Conservation (phyloP, 1,140 invertebrate species). For the Papilio helenus region DNA sequence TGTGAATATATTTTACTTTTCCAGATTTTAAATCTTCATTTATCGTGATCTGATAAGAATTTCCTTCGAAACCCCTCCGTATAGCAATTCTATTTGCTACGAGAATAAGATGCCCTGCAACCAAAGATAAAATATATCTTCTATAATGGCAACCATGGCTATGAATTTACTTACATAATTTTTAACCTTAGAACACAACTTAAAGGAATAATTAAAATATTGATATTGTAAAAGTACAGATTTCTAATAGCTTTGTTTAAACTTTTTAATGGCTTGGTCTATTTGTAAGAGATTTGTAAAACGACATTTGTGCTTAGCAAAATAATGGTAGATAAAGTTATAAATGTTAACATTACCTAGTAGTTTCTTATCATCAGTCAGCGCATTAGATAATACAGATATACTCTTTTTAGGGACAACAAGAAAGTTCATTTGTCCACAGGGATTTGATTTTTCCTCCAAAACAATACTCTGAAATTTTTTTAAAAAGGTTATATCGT, state of each 20-base stretch:
- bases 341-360: constrained; percentile 84
- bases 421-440: constrained; percentile 96
- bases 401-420: constrained; percentile 97
- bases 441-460: constrained; percentile 89
- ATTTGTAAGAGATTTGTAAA: neutral
- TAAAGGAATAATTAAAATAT: too few species aligned
- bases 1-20: constrained; percentile 55
- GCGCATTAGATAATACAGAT: constrained; percentile 87
- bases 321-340: neutral
- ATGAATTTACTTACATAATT: neutral
- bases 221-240: too few species aligned
- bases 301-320: neutral
- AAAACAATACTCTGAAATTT: constrained; percentile 81
- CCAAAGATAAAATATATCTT: constrained; percentile 24
- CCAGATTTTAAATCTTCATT: constrained; percentile 53
- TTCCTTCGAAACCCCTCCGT: constrained; percentile 50
- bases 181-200: neutral
- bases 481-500: neutral
- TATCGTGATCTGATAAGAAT: constrained; percentile 58
- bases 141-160: neutral
- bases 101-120: constrained; percentile 63
- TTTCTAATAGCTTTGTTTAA: too few species aligned
- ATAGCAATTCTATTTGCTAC: constrained; percentile 58
- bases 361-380: constrained; percentile 87
- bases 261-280: too few species aligned